phyloP scores from a whole-genome alignment of 2,888 invertebrate species.

The Cryptocheilus praepositus region DNA sequence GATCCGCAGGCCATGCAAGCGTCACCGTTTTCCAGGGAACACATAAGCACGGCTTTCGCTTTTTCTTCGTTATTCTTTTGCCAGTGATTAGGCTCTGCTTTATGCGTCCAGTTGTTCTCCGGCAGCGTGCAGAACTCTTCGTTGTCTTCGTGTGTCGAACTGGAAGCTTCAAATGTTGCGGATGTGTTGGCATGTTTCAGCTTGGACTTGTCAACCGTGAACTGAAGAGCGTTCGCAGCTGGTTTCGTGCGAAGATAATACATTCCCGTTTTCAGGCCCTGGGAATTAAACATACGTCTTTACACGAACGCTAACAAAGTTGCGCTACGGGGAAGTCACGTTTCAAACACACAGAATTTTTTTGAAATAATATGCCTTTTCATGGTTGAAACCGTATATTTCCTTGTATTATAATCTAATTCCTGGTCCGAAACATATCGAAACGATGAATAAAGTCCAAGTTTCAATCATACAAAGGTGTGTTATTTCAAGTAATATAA shows the following conservation, averaged over 20 bases:
- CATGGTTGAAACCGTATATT: no score
- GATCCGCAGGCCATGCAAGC: constrained; percentile 89
- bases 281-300: constrained; percentile 16
- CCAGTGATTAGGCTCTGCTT: background rate
- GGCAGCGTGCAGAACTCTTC: constrained; percentile 5
- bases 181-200: constrained; percentile 66
- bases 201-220: constrained; percentile 94
- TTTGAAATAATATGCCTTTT: no score
- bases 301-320: background rate
- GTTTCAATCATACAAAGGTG: no score
- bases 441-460: no score
- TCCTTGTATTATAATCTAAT: no score
- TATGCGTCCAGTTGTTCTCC: constrained; percentile 10
- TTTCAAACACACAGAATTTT: background rate
- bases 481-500: no score
- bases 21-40: constrained; percentile 91
- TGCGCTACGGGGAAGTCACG: background rate
- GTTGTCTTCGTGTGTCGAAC: constrained; percentile 12
- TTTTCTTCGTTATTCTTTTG: constrained; percentile 9
- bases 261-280: constrained; percentile 99
- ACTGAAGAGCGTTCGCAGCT: constrained; percentile 97
- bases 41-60: constrained; percentile 82
- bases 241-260: constrained; percentile 98
- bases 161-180: constrained; percentile 49
- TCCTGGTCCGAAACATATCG: no score